These are phyloP conservation scores for Phymanthus crucifer DNA, from an alignment of 92 coral and sea anemone genomes.

Conservation along the genomic window DNA sequence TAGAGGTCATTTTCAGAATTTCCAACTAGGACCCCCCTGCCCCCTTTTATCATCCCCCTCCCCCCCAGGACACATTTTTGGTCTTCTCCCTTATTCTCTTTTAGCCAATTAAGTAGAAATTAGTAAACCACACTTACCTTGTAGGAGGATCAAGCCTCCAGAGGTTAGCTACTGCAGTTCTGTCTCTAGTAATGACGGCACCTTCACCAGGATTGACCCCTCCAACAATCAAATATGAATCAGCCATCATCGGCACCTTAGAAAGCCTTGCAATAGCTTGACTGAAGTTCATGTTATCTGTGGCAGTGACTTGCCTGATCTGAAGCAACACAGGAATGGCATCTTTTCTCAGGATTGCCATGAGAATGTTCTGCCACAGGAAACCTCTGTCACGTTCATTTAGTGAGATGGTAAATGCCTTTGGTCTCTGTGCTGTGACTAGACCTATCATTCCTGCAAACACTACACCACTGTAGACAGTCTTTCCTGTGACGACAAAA, in stretches of 20 bases:
- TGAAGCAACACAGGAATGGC: constrained; percentile 73
- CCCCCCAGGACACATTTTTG: background rate
- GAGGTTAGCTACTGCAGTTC: constrained; percentile 53
- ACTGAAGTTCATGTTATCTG: constrained; percentile 56
- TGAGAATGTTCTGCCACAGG: constrained; percentile 71
- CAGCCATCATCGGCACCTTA: constrained; percentile 62
- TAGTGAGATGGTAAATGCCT: constrained; percentile 66
- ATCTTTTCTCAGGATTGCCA: constrained; percentile 70
- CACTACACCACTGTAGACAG: constrained; percentile 80
- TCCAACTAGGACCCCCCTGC: too few species aligned
- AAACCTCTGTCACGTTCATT: constrained; percentile 85
- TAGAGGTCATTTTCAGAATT: too few species aligned
- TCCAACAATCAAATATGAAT: constrained; percentile 71
- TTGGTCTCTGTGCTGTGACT: constrained; percentile 79
- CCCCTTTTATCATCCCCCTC: background rate
- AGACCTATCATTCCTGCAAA: constrained; percentile 86
- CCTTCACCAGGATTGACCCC: constrained; percentile 81
- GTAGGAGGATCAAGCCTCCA: constrained; percentile 65
- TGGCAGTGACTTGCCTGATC: constrained; percentile 62
- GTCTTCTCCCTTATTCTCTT: background rate
- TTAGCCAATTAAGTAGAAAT: background rate
- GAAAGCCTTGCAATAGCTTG: constrained; percentile 57
- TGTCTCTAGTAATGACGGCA: constrained; percentile 72
- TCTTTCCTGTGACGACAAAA: constrained; percentile 50
- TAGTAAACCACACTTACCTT: background rate